Evolutionary conservation across 2,888 invertebrate genomes (phyloP).

Genomic region (Junonia oenone): DNA sequence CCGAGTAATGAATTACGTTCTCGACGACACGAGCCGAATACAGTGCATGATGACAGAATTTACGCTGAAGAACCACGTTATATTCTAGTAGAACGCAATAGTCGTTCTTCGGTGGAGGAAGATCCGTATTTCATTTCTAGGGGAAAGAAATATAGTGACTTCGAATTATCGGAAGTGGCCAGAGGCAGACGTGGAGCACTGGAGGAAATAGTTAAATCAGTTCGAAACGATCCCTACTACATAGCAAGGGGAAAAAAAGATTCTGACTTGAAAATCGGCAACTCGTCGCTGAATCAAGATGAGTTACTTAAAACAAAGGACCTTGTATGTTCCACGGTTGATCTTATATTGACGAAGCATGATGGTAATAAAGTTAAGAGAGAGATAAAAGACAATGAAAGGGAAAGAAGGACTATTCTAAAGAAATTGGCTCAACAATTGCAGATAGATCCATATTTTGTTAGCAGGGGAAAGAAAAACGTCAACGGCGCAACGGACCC

Average conservation of each 20-base stretch:
- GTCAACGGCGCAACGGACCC: constrained; percentile 36
- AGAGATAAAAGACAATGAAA: constrained; percentile 51
- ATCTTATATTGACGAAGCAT: constrained; percentile 43
- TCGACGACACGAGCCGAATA: constrained; percentile 43
- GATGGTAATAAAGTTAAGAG: constrained; percentile 47
- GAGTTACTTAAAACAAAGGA: constrained; percentile 52
- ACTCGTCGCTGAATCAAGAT: constrained; percentile 35
- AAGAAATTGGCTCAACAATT: constrained; percentile 65
- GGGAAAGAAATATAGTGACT: constrained; percentile 54
- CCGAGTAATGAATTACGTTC: constrained; percentile 22
- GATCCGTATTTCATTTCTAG: constrained; percentile 65
- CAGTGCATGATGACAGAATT: constrained; percentile 58
- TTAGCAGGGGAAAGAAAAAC: constrained; percentile 65
- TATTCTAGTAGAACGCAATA: constrained; percentile 67
- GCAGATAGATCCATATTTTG: constrained; percentile 68
- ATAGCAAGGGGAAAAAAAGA: constrained; percentile 76
- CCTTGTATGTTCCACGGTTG: constrained; percentile 57
- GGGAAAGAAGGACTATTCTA: constrained; percentile 58
- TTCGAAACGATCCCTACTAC: constrained; percentile 71
- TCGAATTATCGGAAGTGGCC: constrained; percentile 43
- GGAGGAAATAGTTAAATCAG: constrained; percentile 67
- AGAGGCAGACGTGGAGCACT: constrained; percentile 61
- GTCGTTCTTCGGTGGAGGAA: constrained; percentile 61
- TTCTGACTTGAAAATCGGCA: constrained; percentile 32
- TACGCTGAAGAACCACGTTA: constrained; percentile 78